Percentiles rank a stretch among this genome's conserved stretches.
These are phyloP conservation scores for Nothobranchius kuhntae DNA, from an alignment of 2,113 vertebrate genomes.

Conservation along the genomic window DNA sequence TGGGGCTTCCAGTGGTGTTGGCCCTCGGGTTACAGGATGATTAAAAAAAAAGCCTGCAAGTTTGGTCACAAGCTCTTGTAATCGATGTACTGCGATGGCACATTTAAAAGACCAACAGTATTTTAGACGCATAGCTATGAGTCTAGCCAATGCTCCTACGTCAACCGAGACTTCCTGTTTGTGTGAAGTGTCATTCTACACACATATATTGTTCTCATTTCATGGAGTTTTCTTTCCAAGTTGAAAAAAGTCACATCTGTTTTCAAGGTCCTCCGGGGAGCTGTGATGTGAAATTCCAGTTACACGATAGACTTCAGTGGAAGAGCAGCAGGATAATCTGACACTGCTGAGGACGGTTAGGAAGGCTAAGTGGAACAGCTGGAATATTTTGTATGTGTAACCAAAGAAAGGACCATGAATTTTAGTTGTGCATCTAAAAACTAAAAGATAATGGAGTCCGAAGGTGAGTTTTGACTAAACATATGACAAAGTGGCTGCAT, in stretches of 20 bases:
- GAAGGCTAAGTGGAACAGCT: not conserved
- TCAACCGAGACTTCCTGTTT: not conserved
- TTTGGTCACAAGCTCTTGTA: not conserved
- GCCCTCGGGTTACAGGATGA: conserved; percentile 76
- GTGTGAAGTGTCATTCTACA: conserved; percentile 1
- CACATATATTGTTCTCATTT: not conserved
- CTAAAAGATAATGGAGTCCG: too few relatives aligned
- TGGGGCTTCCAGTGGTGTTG: conserved; percentile 78
- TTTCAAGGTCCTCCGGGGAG: not conserved
- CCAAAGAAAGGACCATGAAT: too few relatives aligned
- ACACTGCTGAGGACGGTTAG: conserved; percentile 9
- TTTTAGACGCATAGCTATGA: conserved; percentile 3
- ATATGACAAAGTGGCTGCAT: too few relatives aligned
- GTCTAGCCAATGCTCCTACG: conserved; percentile 11
- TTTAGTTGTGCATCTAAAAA: too few relatives aligned
- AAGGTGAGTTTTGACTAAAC: too few relatives aligned
- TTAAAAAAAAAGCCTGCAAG: conserved; percentile 24
- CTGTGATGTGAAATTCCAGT: not conserved
- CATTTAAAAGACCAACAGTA: not conserved
- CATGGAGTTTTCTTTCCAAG: conserved; percentile 4
- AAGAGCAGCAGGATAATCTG: conserved; percentile 28
- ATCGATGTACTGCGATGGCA: not conserved
- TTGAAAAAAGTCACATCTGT: conserved; percentile 2
- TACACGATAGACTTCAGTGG: conserved; percentile 19
- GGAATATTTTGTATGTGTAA: not conserved